These are phyloP conservation scores for Nasonovia ribisnigri DNA, from an alignment of 2,888 invertebrate species.

Conservation along the genomic window DNA sequence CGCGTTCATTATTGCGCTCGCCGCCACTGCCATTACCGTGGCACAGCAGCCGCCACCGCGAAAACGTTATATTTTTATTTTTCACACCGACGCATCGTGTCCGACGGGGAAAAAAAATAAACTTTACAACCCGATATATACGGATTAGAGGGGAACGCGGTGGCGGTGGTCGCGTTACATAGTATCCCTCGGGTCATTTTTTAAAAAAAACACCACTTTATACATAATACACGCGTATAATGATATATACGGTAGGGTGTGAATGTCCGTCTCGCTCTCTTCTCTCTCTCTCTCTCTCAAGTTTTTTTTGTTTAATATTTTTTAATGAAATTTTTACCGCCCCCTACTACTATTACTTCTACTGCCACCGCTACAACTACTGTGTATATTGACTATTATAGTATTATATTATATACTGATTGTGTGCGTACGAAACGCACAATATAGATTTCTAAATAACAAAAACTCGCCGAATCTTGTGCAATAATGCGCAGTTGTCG, in stretches of 20 bases:
- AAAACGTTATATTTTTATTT: constrained; percentile 23
- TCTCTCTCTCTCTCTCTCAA: neutral
- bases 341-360: neutral
- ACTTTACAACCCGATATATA: constrained; percentile 43
- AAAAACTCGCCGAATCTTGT: constrained; percentile 47
- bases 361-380: neutral
- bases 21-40: constrained; percentile 10
- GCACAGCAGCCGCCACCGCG: constrained; percentile 36
- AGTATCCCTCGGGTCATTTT: constrained; percentile 55
- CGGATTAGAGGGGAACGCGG: neutral
- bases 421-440: neutral
- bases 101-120: neutral
- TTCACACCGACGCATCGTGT: constrained; percentile 30
- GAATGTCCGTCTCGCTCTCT: constrained; percentile 16
- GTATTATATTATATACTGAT: neutral
- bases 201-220: constrained; percentile 21
- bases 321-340: constrained; percentile 63
- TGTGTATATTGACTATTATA: neutral
- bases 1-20: constrained; percentile 45
- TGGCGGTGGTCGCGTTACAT: constrained; percentile 2
- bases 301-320: constrained; percentile 52
- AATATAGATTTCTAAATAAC: constrained; percentile 52
- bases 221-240: neutral
- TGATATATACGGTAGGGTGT: constrained; percentile 41
- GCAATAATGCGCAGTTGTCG: constrained; percentile 39